phyloP scores from a whole-genome alignment of 2,797 vertebrate genomes.

The Psittacula derbiana region DNA sequence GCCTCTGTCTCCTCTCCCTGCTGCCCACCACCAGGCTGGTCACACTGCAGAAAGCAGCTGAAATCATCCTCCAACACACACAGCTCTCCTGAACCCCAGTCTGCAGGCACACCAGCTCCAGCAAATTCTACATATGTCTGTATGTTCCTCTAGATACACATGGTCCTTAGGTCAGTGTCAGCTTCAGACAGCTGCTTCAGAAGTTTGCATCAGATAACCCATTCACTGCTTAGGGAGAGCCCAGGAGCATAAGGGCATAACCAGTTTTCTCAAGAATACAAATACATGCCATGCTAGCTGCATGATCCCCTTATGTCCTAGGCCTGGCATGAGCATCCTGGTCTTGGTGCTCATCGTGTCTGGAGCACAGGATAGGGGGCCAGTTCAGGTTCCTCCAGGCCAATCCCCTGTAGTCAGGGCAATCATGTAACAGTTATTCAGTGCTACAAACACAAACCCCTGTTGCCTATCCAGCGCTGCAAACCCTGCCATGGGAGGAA shows the following conservation, averaged over 20 bases:
- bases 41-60: background rate
- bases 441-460: background rate
- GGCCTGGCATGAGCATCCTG: rapidly evolving
- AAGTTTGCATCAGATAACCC: background rate
- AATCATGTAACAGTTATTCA: background rate
- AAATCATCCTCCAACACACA: background rate
- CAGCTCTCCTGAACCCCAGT: background rate
- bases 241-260: background rate
- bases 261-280: background rate
- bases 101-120: background rate
- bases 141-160: rapidly evolving
- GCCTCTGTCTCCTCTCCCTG: background rate
- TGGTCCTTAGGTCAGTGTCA: rapidly evolving
- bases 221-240: background rate
- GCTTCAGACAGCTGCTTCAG: background rate
- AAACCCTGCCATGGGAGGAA: background rate
- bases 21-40: background rate
- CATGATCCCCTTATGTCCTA: rapidly evolving
- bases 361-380: background rate
- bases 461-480: background rate
- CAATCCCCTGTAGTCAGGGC: background rate
- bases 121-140: background rate
- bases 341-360: rapidly evolving
- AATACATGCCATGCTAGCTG: rapidly evolving
- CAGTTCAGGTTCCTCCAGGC: background rate